A percentile compares a stretch with the other conserved stretches of the same genome.
phyloP scores from a whole-genome alignment of 2,888 invertebrate genomes.

The Linyphia triangularis region DNA sequence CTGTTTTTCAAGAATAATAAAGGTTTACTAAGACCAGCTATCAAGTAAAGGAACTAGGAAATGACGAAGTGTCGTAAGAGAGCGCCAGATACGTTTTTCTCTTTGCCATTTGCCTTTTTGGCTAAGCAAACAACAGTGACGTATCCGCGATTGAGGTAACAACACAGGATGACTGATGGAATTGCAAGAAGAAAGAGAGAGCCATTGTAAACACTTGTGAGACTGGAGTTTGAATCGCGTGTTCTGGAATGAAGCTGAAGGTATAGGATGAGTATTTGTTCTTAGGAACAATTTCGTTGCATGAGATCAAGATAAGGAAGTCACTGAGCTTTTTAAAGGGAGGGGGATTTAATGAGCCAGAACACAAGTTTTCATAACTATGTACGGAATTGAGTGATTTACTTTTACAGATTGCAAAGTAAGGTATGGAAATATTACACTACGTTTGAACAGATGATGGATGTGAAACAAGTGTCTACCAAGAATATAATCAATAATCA shows the following conservation, averaged over 20 bases:
- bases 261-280: neutral
- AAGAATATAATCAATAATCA: too few relatives aligned
- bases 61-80: slow-evolving; percentile 42
- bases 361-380: too few relatives aligned
- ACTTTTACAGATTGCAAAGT: too few relatives aligned
- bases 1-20: neutral
- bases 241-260: neutral
- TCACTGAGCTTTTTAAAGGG: neutral
- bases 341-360: neutral
- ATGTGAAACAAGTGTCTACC: too few relatives aligned
- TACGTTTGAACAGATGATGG: too few relatives aligned
- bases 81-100: slow-evolving; percentile 11
- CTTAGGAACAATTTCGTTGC: neutral
- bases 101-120: neutral
- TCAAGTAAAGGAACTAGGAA: slow-evolving; percentile 43
- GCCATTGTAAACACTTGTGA: slow-evolving; percentile 10
- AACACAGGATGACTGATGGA: neutral
- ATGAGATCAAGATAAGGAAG: neutral
- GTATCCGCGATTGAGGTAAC: neutral
- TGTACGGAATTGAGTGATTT: too few relatives aligned
- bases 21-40: neutral
- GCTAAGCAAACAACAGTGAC: slow-evolving; percentile 40
- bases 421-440: too few relatives aligned
- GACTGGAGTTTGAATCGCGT: neutral
- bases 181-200: neutral